Evolutionary conservation across 2,797 vertebrate genomes (phyloP).

Genomic region (Eutrigla gurnardus): DNA sequence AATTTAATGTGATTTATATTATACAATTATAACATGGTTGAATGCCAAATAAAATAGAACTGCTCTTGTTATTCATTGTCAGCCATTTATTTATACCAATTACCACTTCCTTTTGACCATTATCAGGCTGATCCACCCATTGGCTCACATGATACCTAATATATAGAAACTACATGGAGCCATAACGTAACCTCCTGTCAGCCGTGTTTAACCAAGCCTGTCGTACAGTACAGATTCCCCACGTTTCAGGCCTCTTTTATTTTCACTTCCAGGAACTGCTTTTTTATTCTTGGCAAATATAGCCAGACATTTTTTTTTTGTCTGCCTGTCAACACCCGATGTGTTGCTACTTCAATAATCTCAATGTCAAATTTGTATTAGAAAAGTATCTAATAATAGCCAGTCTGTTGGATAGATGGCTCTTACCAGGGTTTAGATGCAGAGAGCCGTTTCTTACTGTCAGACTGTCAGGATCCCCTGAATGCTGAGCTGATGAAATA

Average conservation of each 20-base stretch:
- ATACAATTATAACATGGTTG: conserved; percentile 13
- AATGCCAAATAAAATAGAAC: conserved; percentile 34
- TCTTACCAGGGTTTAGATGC: conserved; percentile 49
- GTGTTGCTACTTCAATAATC: conserved; percentile 73
- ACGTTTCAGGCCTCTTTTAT: conserved; percentile 48
- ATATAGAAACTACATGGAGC: conserved; percentile 15
- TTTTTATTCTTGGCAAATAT: conserved; percentile 57
- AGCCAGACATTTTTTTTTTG: conserved; percentile 57
- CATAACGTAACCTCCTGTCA: conserved; percentile 29
- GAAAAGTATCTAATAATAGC: conserved; percentile 79
- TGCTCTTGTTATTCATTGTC: conserved; percentile 5
- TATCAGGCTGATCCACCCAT: conserved; percentile 13
- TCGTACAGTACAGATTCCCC: conserved; percentile 25
- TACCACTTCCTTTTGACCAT: background rate
- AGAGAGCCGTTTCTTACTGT: conserved; percentile 56
- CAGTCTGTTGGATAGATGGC: conserved; percentile 48
- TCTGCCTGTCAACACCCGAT: conserved; percentile 68
- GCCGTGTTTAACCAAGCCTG: conserved; percentile 14
- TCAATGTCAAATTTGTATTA: conserved; percentile 71
- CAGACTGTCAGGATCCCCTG: conserved; percentile 59
- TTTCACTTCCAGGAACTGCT: conserved; percentile 56
- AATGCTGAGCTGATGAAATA: conserved; percentile 57
- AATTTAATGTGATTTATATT: conserved; percentile 44
- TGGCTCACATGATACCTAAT: conserved; percentile 16
- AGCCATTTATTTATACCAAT: conserved; percentile 7